Evolutionary conservation across 2,888 invertebrate genomes (phyloP).

Genomic region (Chaitophorus viminalis): DNA sequence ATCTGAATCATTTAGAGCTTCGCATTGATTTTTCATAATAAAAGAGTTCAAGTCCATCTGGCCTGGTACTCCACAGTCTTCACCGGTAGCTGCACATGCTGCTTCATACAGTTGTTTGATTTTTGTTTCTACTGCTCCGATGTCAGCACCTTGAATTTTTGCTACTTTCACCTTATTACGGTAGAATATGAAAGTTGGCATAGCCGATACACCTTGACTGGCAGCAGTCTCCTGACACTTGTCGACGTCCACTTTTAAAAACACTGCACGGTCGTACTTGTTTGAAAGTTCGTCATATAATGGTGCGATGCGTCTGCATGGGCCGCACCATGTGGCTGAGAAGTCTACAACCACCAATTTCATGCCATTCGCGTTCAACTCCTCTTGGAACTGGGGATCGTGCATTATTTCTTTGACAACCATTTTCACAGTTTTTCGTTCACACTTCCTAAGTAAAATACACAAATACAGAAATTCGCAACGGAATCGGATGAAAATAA

Average conservation of each 20-base stretch:
- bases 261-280: conserved; percentile 88
- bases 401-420: conserved; percentile 72
- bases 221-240: conserved; percentile 89
- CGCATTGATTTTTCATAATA: conserved; percentile 88
- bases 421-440: conserved; percentile 46
- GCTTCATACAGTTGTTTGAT: conserved; percentile 85
- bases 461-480: too few species aligned
- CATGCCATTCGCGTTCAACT: conserved; percentile 84
- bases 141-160: conserved; percentile 87
- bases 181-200: conserved; percentile 98
- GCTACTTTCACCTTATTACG: conserved; percentile 88
- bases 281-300: conserved; percentile 87
- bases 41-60: conserved; percentile 91
- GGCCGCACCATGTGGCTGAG: conserved; percentile 97
- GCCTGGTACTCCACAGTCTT: conserved; percentile 74
- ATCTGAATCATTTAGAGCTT: conserved; percentile 95
- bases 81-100: conserved; percentile 74
- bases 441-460: neutral
- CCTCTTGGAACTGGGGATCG: conserved; percentile 84
- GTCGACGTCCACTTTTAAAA: conserved; percentile 95
- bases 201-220: conserved; percentile 88
- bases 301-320: conserved; percentile 94
- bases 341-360: conserved; percentile 95
- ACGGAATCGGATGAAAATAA: too few species aligned
- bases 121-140: conserved; percentile 83